A percentile compares a stretch with the other conserved stretches of the same genome.
Evolutionary conservation across 2,888 invertebrate species (phyloP).

Genomic region (Dryobotodes eremita): DNA sequence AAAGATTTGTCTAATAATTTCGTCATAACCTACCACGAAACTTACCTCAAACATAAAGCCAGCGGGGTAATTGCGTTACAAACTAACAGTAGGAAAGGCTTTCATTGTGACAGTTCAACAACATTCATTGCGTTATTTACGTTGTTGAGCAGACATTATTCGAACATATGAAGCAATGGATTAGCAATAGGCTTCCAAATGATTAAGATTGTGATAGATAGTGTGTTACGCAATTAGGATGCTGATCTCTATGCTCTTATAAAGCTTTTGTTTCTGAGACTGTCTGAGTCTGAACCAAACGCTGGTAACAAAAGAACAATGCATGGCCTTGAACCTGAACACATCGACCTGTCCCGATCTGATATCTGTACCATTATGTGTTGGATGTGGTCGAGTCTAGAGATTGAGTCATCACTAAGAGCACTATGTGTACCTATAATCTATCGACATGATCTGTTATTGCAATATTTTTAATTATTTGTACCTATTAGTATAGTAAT

Average conservation of each 20-base stretch:
- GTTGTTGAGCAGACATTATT: no score
- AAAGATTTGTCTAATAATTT: not conserved
- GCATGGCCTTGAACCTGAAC: conserved; percentile 62
- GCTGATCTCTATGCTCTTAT: conserved; percentile 4
- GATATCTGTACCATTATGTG: conserved; percentile 37
- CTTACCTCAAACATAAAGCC: not conserved
- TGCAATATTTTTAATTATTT: no score
- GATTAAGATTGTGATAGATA: no score
- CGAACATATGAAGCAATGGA: no score
- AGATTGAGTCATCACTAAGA: conserved; percentile 11
- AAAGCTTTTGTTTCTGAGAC: conserved; percentile 56
- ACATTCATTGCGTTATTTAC: no score
- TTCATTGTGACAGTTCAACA: no score
- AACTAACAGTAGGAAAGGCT: no score
- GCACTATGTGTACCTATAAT: not conserved
- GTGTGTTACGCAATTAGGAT: no score
- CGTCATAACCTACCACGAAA: not conserved
- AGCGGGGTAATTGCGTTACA: no score
- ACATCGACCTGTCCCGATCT: conserved; percentile 59
- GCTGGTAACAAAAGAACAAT: conserved; percentile 66
- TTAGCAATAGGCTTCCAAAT: no score
- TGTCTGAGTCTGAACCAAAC: conserved; percentile 3
- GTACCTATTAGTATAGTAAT: no score
- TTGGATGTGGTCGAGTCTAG: conserved; percentile 5
- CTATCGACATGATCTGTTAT: not conserved